phyloP scores from a whole-genome alignment of 2,797 vertebrate species.

The Setipinna tenuifilis region DNA sequence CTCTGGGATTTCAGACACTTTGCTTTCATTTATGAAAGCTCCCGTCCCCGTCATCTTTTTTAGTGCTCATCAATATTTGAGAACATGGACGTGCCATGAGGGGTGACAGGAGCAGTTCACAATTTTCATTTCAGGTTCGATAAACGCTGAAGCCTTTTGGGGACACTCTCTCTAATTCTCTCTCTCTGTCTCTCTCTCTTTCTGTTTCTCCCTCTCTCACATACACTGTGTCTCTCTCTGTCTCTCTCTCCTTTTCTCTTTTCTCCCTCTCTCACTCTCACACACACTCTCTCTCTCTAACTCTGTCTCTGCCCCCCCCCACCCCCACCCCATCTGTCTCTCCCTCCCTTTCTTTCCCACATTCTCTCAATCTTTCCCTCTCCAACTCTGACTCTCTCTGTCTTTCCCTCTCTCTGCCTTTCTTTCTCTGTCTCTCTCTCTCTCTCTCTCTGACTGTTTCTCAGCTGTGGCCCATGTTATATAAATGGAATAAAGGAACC shows the following conservation, averaged over 20 bases:
- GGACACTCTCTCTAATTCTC: background rate
- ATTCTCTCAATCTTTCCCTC: background rate
- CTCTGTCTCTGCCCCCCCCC: too few relatives aligned
- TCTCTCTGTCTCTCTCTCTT: background rate
- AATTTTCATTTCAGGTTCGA: background rate
- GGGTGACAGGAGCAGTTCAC: background rate
- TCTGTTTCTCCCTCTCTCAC: background rate
- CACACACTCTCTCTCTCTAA: too few relatives aligned
- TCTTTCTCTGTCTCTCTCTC: background rate
- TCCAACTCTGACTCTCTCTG: background rate
- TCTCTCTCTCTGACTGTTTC: background rate
- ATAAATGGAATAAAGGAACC: conserved; percentile 29
- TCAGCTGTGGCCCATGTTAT: background rate
- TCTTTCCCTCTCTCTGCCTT: background rate
- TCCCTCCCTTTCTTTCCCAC: too few relatives aligned
- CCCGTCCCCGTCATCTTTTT: background rate
- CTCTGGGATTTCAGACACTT: background rate
- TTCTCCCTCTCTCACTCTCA: too few relatives aligned
- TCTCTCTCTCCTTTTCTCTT: background rate
- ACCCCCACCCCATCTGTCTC: too few relatives aligned
- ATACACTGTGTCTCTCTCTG: background rate
- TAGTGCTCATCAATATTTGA: background rate
- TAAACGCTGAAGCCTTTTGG: background rate
- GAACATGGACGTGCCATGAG: background rate
- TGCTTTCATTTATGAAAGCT: background rate